Evolutionary conservation across 1,140 invertebrate species (phyloP), one percentile per base, ranked within the genome.

Genomic region (Anthonomus grandis): DNA sequence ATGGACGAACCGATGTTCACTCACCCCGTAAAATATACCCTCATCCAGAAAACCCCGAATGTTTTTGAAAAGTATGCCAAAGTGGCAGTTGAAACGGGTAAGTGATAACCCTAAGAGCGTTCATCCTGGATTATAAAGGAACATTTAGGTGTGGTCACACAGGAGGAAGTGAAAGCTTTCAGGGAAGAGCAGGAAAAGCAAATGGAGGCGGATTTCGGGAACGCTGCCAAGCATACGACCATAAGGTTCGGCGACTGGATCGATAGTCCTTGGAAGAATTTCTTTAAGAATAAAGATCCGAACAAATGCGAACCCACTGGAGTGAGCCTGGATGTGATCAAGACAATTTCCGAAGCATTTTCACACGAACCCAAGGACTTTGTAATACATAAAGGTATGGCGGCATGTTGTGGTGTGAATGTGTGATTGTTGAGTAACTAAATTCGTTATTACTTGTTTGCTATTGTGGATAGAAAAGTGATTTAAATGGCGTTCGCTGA

Each of bases 51-150:
- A 45, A 62, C 45, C 44, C 45, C 45, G 23, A 47, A 92, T 66
- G 95, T 95, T 23, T 89, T 97, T 1, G 97, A 99, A 74, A 98
- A 95, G 70, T 98, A 98, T 95, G 97, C 96, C 75, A 95, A 98
- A 64, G 97, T 97, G 73, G 96, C 93, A 6, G 75, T 93, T 71
- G 94, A 98, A 68, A 93, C 98, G 70, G 94, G 92, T 70, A 95
- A 98, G 72, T 99, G 95, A 95, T 96, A 98, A 68, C n/a, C n/a
- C n/a, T n/a, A n/a, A n/a, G n/a, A n/a, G n/a, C n/a, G n/a, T n/a
- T n/a, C n/a, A n/a, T n/a, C 81, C 94, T 39, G 86, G 94, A 70
- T 90, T 6, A 89, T 15, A 8, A 4, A 17, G 5, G 6, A 13
- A 27, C 13, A 12, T 6, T 3, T 17, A 60, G 53, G 51, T n/a